These are phyloP conservation scores for Hyperoplus immaculatus DNA, from an alignment of 2,797 vertebrate genomes.

Conservation along the genomic window DNA sequence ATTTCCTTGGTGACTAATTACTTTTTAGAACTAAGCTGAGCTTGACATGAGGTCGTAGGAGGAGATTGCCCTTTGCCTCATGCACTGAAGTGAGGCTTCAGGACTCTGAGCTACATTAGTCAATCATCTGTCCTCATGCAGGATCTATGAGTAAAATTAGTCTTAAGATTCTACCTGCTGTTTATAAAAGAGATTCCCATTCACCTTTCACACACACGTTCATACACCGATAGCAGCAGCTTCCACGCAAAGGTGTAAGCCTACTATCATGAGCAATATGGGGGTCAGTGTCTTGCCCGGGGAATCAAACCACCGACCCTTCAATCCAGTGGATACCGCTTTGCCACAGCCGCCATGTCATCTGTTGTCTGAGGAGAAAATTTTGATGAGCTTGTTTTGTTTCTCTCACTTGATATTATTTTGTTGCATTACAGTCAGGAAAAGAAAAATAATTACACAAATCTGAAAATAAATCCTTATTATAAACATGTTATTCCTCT, in stretches of 20 bases:
- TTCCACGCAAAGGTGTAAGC: no score
- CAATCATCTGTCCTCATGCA: constrained; percentile 1
- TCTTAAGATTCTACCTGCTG: neutral
- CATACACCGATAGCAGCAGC: no score
- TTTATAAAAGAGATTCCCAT: neutral
- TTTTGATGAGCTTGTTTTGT: constrained; percentile 12
- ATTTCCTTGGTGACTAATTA: constrained; percentile 65
- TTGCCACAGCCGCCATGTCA: neutral
- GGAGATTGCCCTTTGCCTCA: constrained; percentile 17
- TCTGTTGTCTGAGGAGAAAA: constrained; percentile 13
- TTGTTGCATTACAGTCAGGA: constrained; percentile 13
- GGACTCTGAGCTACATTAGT: neutral
- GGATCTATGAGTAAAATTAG: constrained; percentile 12
- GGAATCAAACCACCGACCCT: no score
- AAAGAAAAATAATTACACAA: neutral
- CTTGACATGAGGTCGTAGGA: constrained; percentile 31
- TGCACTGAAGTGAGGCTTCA: constrained; percentile 13
- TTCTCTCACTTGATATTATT: constrained; percentile 8
- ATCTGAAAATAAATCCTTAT: constrained; percentile 1
- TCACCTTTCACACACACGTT: neutral
- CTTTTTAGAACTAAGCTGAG: constrained; percentile 48
- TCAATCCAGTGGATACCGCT: no score
- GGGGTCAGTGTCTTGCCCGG: no score
- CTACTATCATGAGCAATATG: no score
- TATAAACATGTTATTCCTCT: neutral